Conservation (phyloP, 1,140 invertebrate species). For the Apis cerana region DNA sequence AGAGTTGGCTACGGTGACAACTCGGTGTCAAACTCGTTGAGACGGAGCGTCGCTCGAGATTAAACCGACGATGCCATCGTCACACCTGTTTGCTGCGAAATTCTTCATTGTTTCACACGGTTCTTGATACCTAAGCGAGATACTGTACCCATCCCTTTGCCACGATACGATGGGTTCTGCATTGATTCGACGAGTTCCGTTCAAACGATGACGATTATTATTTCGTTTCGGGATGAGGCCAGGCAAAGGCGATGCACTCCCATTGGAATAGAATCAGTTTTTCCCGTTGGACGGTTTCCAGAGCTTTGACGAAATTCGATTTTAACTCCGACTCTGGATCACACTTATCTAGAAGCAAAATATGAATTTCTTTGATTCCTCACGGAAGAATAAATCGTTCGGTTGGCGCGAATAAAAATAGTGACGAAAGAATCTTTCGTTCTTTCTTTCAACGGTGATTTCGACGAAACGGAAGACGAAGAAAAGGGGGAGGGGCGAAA, state of each 20-base stretch:
- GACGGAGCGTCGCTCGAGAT: slow-evolving; percentile 11
- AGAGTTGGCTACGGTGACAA: neutral
- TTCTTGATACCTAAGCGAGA: neutral
- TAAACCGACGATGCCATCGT: slow-evolving; percentile 21
- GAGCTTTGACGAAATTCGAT: neutral
- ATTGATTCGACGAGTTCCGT: neutral
- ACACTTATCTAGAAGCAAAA: no score
- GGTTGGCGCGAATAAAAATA: neutral
- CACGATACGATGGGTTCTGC: neutral
- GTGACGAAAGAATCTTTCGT: neutral
- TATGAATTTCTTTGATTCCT: no score
- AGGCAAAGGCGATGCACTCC: no score
- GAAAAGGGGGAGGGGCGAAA: neutral
- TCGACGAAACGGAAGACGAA: neutral
- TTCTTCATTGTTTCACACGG: neutral
- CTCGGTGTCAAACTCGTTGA: slow-evolving; percentile 25
- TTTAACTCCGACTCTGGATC: neutral
- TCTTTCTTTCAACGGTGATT: neutral
- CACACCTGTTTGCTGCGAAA: slow-evolving; percentile 23
- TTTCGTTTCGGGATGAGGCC: no score
- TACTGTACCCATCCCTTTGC: neutral
- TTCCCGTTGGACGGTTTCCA: neutral
- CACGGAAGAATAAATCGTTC: no score
- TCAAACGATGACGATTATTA: neutral
- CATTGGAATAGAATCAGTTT: no score